Evolutionary conservation across 1,140 invertebrate species (phyloP), one percentile per base, ranked within the genome.

Genomic region (Dinoponera quadriceps): DNA sequence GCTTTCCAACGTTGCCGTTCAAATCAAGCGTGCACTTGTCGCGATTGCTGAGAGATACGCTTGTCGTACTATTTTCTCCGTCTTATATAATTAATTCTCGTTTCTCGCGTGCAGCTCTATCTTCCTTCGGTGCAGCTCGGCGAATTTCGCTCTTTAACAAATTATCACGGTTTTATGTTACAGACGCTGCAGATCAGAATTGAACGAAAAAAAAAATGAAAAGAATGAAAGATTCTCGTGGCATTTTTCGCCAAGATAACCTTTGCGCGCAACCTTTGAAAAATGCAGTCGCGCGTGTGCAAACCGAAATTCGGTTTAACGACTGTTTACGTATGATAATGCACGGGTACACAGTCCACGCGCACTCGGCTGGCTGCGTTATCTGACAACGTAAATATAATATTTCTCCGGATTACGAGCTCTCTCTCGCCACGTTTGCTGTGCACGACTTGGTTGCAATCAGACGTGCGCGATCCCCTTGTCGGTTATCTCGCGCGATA

Each of bases 1-100:
- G 49, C 82, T 84, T 83, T 72, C 80, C 85, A 71, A 86, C 84
- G 89, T 89, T 87, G 90, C 89, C 88, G 85, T 89, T 85, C 55
- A 20, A 82, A 88, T 88, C 83, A 77, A 62, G 22, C 49, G 22
- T 62, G n/a, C 73, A 83, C 85, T 86, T 84, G 82, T 77, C 77
- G 54, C 83, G 49, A 71, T 57, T 44, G 38, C 38, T 57, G 59
- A n/a, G n/a, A n/a, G n/a, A n/a, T 66, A 85, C 63, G 75, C 72
- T 85, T 71, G 77, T 82, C 82, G 78, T 73, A 74, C 44, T 48
- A 63, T 25, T 33, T 73, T 49, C 48, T 69, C 38, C 9, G 16
- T 48, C 7, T 72, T 75, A 44, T 44, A 44, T 5, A 54, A 38
- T 77, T 86, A 71, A 74, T 51, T 54, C 16, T 27, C 29, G 29